Percentiles rank a stretch among this genome's conserved stretches.
Conservation (phyloP, 2,113 vertebrate genomes). For the Vireo altiloquus region DNA sequence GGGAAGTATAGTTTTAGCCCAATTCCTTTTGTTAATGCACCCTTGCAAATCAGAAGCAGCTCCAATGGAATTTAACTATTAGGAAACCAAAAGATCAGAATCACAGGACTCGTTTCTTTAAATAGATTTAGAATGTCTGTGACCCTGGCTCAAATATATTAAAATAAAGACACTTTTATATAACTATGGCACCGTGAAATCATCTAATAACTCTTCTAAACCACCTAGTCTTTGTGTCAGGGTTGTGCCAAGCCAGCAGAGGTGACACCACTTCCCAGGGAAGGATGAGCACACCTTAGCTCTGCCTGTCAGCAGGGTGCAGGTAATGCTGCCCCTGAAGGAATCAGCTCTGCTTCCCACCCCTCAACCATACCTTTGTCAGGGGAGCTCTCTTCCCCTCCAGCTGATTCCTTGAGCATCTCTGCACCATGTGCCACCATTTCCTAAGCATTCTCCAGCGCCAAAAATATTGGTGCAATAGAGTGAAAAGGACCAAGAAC, state of each 20-base stretch:
- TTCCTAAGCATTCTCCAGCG: not conserved
- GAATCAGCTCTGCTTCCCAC: not conserved
- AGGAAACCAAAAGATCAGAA: not conserved
- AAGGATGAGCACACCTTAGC: not conserved
- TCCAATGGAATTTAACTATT: not conserved
- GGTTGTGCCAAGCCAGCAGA: not conserved
- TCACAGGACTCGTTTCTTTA: not conserved
- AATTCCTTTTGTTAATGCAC: not conserved
- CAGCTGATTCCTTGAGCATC: not conserved
- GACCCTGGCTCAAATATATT: not conserved
- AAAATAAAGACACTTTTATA: not conserved
- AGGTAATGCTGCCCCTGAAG: not conserved
- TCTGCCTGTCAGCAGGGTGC: accelerated
- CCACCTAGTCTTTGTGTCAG: not conserved
- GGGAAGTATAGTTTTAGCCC: not conserved
- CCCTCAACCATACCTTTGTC: accelerated
- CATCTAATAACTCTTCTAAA: not conserved
- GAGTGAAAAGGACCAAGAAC: not conserved
- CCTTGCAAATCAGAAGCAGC: not conserved
- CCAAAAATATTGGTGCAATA: not conserved
- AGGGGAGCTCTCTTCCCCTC: not conserved
- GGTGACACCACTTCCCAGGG: accelerated
- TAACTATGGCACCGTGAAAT: not conserved
- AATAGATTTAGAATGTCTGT: not conserved
- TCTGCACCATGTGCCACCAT: accelerated